phyloP scores from a whole-genome alignment of 2,113 vertebrate species.

The Pachypanchax playfairii region DNA sequence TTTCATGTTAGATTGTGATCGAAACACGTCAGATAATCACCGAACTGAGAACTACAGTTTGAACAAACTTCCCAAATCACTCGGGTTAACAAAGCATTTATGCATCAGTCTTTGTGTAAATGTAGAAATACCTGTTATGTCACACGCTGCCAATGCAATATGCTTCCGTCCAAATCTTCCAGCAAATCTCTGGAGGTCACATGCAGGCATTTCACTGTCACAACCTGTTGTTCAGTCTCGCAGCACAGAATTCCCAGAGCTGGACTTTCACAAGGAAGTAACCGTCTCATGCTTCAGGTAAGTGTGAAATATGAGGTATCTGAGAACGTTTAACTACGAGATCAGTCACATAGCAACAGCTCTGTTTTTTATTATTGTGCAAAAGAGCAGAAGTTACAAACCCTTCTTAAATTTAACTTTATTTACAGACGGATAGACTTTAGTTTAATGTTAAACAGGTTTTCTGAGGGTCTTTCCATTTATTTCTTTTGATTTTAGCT shows the following conservation, averaged over 20 bases:
- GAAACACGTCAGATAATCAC: too few species aligned
- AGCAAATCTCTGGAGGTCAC: constrained; percentile 20
- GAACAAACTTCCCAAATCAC: not conserved
- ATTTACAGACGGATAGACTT: too few species aligned
- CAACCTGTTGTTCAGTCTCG: not conserved
- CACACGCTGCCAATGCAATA: too few species aligned
- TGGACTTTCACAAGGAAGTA: constrained; percentile 25
- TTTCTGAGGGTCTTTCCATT: too few species aligned
- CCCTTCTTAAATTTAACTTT: too few species aligned
- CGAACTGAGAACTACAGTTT: not conserved
- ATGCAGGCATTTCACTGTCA: not conserved
- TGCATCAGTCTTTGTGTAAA: not conserved
- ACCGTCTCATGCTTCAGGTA: not conserved
- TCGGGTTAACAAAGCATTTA: not conserved
- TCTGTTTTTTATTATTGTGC: too few species aligned
- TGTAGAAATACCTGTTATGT: constrained; percentile 22
- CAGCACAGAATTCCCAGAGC: constrained; percentile 7
- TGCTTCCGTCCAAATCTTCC: not conserved
- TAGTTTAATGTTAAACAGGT: too few species aligned
- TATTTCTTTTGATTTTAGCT: too few species aligned
- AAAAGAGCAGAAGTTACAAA: too few species aligned
- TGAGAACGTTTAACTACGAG: not conserved
- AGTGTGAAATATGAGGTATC: not conserved
- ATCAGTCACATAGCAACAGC: too few species aligned
- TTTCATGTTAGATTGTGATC: too few species aligned